phyloP scores from a whole-genome alignment of 2,888 invertebrate species.

The Yponomeuta evonymella region DNA sequence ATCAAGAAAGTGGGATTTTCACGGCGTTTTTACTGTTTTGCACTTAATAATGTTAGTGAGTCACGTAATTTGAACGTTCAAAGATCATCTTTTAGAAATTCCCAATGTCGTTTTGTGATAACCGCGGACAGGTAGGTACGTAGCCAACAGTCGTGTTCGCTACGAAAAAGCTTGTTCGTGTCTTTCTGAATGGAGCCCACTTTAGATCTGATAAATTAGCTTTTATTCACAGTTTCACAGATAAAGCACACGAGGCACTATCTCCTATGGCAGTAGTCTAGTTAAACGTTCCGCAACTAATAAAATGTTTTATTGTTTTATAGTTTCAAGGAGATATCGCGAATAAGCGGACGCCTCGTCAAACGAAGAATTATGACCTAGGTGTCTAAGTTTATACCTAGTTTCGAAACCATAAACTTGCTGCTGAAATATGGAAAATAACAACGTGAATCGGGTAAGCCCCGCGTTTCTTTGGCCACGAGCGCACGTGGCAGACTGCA shows the following conservation, averaged over 20 bases:
- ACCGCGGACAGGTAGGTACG: no score
- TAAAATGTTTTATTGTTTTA: constrained; percentile 61
- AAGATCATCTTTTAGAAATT: neutral
- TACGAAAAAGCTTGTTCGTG: neutral
- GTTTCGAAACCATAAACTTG: constrained; percentile 43
- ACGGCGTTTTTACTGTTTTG: neutral
- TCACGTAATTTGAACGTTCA: neutral
- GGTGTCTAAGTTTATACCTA: constrained; percentile 30
- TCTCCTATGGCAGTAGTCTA: constrained; percentile 36
- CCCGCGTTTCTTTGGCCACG: constrained; percentile 42
- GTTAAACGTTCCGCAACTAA: constrained; percentile 37
- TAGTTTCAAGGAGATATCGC: constrained; percentile 70
- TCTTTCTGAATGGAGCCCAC: neutral
- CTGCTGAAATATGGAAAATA: constrained; percentile 54
- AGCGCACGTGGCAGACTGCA: constrained; percentile 43
- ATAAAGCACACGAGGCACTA: constrained; percentile 42
- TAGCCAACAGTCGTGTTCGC: no score
- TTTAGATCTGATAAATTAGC: neutral
- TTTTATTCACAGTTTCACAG: neutral
- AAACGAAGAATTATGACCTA: constrained; percentile 62
- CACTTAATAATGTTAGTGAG: neutral
- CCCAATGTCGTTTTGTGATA: neutral
- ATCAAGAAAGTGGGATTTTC: neutral
- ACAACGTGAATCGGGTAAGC: constrained; percentile 64
- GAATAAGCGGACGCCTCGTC: constrained; percentile 52